Evolutionary conservation across 2,113 vertebrate genomes (phyloP).

Genomic region (Alethe castanea): DNA sequence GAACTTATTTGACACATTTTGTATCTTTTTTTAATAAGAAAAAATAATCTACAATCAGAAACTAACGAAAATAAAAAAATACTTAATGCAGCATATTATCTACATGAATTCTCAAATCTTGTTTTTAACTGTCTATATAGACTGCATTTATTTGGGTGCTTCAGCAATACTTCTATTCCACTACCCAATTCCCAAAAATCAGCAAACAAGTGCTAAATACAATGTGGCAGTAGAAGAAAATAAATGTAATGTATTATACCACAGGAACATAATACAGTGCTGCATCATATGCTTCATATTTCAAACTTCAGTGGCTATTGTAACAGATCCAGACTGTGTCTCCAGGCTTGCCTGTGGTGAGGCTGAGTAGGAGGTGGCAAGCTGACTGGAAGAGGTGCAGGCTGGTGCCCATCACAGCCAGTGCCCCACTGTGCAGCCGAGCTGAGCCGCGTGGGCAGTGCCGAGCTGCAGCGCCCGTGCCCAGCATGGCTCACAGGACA

Average conservation of each 20-base stretch:
- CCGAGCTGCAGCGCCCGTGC: fast-evolving
- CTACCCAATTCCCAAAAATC: not conserved
- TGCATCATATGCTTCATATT: not conserved
- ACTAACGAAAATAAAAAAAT: not conserved
- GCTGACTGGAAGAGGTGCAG: not conserved
- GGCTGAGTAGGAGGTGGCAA: not conserved
- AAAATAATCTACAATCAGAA: not conserved
- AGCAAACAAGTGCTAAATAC: not conserved
- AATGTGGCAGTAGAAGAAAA: not conserved
- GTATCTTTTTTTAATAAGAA: not conserved
- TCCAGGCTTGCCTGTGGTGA: not conserved
- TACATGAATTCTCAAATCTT: not conserved
- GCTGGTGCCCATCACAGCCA: fast-evolving
- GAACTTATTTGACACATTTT: not conserved
- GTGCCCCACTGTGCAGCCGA: not conserved
- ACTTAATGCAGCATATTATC: not conserved
- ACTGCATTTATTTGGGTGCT: not conserved
- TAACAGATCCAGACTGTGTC: not conserved
- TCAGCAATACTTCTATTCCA: not conserved
- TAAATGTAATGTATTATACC: not conserved
- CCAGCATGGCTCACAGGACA: fast-evolving
- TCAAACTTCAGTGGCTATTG: not conserved
- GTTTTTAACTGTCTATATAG: not conserved
- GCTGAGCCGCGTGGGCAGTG: fast-evolving
- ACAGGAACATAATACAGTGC: not conserved